A percentile compares a stretch with the other conserved stretches of the same genome.
phyloP scores from a whole-genome alignment of 2,888 invertebrate genomes.

The Oxycera nigricornis region DNA sequence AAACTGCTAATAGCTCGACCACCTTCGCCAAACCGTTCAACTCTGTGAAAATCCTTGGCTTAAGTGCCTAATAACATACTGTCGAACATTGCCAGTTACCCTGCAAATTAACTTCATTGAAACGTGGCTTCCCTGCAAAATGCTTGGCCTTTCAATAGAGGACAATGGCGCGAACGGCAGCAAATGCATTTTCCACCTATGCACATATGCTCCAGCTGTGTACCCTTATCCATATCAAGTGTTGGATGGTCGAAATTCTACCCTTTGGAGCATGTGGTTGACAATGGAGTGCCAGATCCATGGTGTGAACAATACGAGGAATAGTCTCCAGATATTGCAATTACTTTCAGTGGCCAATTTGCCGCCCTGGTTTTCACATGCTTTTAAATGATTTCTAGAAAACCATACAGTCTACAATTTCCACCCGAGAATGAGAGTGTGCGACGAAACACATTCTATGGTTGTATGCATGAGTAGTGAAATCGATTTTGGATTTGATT shows the following conservation, averaged over 20 bases:
- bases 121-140: not conserved
- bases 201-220: not conserved
- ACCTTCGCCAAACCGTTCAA: not conserved
- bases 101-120: conserved; percentile 2
- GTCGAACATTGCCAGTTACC: conserved; percentile 6
- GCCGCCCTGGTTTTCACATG: not conserved
- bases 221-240: not conserved
- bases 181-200: not conserved
- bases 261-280: not conserved
- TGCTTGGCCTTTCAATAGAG: not conserved
- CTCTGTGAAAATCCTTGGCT: not conserved
- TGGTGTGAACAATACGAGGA: conserved; percentile 3
- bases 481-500: conserved; percentile 27
- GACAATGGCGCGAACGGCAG: not conserved
- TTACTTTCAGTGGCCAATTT: conserved; percentile 30
- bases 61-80: conserved; percentile 18
- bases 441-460: not conserved
- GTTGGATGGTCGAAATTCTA: not conserved
- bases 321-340: conserved; percentile 25
- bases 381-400: not conserved
- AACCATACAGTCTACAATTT: conserved; percentile 1
- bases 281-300: not conserved
- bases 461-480: not conserved
- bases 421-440: not conserved
- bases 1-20: not conserved